Evolutionary conservation across 2,113 vertebrate genomes (phyloP).

Genomic region (Sminthopsis crassicaudata): DNA sequence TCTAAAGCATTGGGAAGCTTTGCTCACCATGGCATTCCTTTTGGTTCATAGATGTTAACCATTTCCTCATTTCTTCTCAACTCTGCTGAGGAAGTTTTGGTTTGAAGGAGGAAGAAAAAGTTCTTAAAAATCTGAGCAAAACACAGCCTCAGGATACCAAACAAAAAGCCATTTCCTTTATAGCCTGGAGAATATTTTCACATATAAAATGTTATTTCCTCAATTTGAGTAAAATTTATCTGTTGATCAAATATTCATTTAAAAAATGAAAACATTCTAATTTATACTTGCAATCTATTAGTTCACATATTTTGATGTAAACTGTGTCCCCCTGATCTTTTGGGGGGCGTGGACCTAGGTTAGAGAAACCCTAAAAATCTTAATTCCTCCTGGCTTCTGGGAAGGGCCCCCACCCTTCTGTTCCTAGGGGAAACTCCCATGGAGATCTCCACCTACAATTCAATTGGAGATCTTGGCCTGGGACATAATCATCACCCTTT

Average conservation of each 20-base stretch:
- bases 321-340: too few species aligned
- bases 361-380: too few species aligned
- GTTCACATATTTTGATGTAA: not conserved
- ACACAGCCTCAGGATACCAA: not conserved
- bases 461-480: too few species aligned
- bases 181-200: not conserved
- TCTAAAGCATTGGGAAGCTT: not conserved
- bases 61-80: not conserved
- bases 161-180: not conserved
- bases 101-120: not conserved
- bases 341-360: too few species aligned
- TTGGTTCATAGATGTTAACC: not conserved
- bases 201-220: not conserved
- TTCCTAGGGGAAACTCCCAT: too few species aligned
- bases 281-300: not conserved
- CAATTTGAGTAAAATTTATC: not conserved
- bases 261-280: not conserved
- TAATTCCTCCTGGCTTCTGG: too few species aligned
- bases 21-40: not conserved
- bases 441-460: too few species aligned
- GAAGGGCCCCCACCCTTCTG: too few species aligned
- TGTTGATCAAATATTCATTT: not conserved
- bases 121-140: not conserved
- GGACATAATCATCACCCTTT: too few species aligned
- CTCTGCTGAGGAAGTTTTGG: not conserved